Conservation (phyloP, 2,113 vertebrate genomes). For the Apodemus sylvaticus region DNA sequence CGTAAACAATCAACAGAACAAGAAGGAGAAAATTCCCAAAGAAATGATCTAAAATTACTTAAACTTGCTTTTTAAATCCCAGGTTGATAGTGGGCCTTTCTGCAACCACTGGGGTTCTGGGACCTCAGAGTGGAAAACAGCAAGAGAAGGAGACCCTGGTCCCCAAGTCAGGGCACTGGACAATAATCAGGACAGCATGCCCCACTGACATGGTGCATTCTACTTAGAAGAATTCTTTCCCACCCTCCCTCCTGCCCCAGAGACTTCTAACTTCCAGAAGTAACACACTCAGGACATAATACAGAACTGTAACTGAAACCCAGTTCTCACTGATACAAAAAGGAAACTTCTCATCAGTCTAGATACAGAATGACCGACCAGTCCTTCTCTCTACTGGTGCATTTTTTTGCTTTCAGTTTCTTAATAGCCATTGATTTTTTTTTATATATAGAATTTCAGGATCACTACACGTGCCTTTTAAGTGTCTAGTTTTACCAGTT, state of each 20-base stretch:
- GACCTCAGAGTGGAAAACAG: not conserved
- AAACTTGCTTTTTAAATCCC: not conserved
- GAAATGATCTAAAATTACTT: slow-evolving; percentile 33
- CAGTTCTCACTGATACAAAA: not conserved
- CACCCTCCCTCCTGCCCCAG: not conserved
- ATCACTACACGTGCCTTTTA: not conserved
- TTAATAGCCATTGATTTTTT: slow-evolving; percentile 37
- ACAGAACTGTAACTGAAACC: not conserved
- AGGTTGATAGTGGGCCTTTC: not conserved
- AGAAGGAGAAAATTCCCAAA: not conserved
- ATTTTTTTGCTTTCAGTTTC: slow-evolving; percentile 24
- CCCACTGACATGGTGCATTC: not conserved
- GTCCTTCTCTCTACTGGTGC: not conserved
- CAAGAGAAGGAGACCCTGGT: not conserved
- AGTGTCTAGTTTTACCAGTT: slow-evolving; percentile 47
- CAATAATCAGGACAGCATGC: not conserved
- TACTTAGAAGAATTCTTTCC: not conserved
- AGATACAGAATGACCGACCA: not conserved
- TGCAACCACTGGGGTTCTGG: not conserved
- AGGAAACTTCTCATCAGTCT: not conserved
- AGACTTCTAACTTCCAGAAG: slow-evolving; percentile 5
- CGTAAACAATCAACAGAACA: not conserved
- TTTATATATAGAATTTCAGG: not conserved
- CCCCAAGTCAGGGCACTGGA: not conserved
- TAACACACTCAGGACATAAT: not conserved